These are phyloP conservation scores for Papilio polyxenes DNA, from an alignment of 1,140 invertebrate genomes.

Conservation along the genomic window DNA sequence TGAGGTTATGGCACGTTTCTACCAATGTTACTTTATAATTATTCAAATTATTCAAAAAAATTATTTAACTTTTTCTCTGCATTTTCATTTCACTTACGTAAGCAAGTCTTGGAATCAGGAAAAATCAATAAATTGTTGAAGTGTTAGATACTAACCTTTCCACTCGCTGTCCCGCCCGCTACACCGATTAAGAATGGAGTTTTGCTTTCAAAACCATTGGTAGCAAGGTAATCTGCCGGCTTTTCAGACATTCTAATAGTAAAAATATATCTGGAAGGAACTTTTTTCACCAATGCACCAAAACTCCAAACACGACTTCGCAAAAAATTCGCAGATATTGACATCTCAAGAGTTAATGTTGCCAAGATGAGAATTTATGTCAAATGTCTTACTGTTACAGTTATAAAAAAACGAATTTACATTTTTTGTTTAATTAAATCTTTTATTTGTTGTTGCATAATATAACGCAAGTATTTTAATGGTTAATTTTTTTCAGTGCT, in stretches of 20 bases:
- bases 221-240: conserved; percentile 60
- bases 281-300: conserved; percentile 62
- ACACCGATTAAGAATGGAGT: conserved; percentile 98
- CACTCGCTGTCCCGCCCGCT: conserved; percentile 98
- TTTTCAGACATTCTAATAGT: conserved; percentile 75
- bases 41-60: not conserved
- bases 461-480: too few species aligned
- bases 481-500: too few species aligned
- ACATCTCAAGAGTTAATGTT: conserved; percentile 53
- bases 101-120: conserved; percentile 42
- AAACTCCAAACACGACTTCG: conserved; percentile 54
- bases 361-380: not conserved
- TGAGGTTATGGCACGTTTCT: conserved; percentile 48
- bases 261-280: conserved; percentile 60
- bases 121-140: conserved; percentile 68
- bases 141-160: conserved; percentile 87
- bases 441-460: too few species aligned
- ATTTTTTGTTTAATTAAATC: not conserved
- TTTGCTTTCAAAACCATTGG: conserved; percentile 85
- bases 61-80: not conserved
- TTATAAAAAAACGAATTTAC: not conserved
- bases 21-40: not conserved
- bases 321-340: conserved; percentile 63
- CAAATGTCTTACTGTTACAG: not conserved
- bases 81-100: conserved; percentile 44